Evolutionary conservation across 1,140 invertebrate species (phyloP), one percentile per base, ranked within the genome.

Genomic region (Phocides pigmalion): DNA sequence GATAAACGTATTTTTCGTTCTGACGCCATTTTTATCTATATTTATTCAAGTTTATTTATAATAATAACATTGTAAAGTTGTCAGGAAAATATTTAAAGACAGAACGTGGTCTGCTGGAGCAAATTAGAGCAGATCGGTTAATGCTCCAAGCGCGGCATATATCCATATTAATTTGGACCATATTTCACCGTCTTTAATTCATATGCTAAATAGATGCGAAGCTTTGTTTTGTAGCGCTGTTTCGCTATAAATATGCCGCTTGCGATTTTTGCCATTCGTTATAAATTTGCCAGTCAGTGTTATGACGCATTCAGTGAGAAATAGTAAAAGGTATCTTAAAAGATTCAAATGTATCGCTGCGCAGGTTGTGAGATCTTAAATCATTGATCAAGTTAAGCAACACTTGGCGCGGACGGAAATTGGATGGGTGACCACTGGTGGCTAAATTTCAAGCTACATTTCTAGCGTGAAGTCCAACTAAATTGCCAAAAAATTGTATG

Each of bases 81-180:
- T 39, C 35, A 39, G 12, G 12, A 14, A 32, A 11, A 11, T n/a
- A 11, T 32, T 1, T 32, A 32, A 1, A 32, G 1, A 28, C 20
- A 28, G n/a, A 32, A 32, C 28, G 8, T 32, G n/a, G 28, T 11
- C 2, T 11, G n/a, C 1, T 14, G 35, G 35, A n/a, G 35, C 35
- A 39, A 79, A 77, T 61, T 62, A 59, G 78, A 81, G 70, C 28
- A 61, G 15, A 71, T 19, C 74, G 58, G 58, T 76, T 78, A 78
- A 79, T 76, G 72, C 75, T 72, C 51, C 59, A 56, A 68, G 66
- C 75, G 73, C 78, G 74, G 82, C 81, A 82, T 82, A 87, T 74
- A 89, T 88, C 77, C 87, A 88, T 89, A 89, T 87, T 87, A 87
- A 89, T 89, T 87, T 84, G 53, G 71, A 89, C 87, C 87, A 89